These are phyloP conservation scores for Lampris megalopsis DNA, from an alignment of 2,113 vertebrate genomes.

Conservation along the genomic window DNA sequence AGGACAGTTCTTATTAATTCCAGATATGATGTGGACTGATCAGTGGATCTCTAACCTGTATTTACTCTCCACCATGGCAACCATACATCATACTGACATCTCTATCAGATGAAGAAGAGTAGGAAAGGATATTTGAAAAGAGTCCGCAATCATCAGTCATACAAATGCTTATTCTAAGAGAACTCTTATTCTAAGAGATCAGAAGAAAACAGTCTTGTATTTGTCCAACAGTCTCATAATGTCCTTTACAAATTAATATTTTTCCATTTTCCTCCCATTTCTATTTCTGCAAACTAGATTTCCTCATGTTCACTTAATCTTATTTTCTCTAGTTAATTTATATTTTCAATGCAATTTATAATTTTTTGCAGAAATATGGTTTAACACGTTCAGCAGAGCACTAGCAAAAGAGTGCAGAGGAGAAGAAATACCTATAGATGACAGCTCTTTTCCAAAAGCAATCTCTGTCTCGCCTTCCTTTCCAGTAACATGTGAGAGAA, in stretches of 20 bases:
- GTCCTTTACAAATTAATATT: background rate
- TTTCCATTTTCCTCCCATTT: background rate
- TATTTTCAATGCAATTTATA: no score
- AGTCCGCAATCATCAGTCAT: constrained; percentile 5
- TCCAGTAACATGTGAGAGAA: constrained; percentile 16
- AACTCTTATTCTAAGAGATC: no score
- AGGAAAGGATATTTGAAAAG: constrained; percentile 26
- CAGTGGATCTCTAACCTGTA: constrained; percentile 43
- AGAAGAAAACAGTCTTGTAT: no score
- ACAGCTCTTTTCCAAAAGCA: background rate
- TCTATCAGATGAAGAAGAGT: constrained; percentile 9
- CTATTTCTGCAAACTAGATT: background rate
- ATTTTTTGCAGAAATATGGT: no score
- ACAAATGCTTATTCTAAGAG: no score
- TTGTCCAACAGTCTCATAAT: background rate
- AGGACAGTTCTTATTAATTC: constrained; percentile 3
- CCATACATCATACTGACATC: constrained; percentile 46
- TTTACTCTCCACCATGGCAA: constrained; percentile 32
- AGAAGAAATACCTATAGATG: background rate
- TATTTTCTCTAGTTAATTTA: no score
- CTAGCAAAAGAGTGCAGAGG: background rate
- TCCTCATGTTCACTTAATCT: background rate
- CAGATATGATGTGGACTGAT: constrained; percentile 14
- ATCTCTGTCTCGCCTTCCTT: background rate
- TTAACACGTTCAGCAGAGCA: background rate